A percentile compares a stretch with the other conserved stretches of the same genome.
These are phyloP conservation scores for Urechis unicinctus DNA, from an alignment of 2,888 invertebrate genomes.

Conservation along the genomic window DNA sequence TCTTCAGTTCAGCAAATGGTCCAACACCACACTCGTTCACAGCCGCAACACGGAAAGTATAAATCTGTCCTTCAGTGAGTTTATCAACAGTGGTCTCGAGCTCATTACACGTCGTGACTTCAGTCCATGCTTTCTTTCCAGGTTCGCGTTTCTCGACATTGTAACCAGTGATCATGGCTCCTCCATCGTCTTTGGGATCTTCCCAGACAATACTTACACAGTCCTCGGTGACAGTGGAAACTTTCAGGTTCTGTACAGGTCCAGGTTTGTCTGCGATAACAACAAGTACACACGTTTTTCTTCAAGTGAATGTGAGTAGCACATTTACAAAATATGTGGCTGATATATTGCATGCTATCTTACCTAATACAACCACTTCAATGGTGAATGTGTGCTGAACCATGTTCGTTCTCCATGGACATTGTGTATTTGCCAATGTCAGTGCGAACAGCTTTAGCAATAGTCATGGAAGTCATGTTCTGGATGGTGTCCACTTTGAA, in stretches of 20 bases:
- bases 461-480: slow-evolving; percentile 17
- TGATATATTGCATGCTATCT: too few species aligned
- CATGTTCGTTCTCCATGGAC: slow-evolving; percentile 19
- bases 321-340: too few species aligned
- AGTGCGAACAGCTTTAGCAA: slow-evolving; percentile 14
- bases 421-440: slow-evolving; percentile 20
- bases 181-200: slow-evolving; percentile 42
- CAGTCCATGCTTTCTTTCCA: slow-evolving; percentile 53
- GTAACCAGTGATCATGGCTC: slow-evolving; percentile 39
- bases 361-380: slow-evolving; percentile 53
- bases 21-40: slow-evolving; percentile 71
- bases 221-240: slow-evolving; percentile 74
- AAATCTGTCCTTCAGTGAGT: slow-evolving; percentile 72
- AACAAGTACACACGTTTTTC: too few species aligned
- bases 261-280: slow-evolving; percentile 11
- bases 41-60: slow-evolving; percentile 81
- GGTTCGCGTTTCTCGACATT: slow-evolving; percentile 55
- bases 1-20: slow-evolving; percentile 24
- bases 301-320: too few species aligned
- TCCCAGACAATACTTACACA: slow-evolving; percentile 67
- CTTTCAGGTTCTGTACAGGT: slow-evolving; percentile 53
- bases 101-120: slow-evolving; percentile 8
- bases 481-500: slow-evolving; percentile 9
- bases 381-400: slow-evolving; percentile 13
- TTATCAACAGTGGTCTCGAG: slow-evolving; percentile 34